phyloP scores from a whole-genome alignment of 2,797 vertebrate genomes.

The Tragopan temminckii region DNA sequence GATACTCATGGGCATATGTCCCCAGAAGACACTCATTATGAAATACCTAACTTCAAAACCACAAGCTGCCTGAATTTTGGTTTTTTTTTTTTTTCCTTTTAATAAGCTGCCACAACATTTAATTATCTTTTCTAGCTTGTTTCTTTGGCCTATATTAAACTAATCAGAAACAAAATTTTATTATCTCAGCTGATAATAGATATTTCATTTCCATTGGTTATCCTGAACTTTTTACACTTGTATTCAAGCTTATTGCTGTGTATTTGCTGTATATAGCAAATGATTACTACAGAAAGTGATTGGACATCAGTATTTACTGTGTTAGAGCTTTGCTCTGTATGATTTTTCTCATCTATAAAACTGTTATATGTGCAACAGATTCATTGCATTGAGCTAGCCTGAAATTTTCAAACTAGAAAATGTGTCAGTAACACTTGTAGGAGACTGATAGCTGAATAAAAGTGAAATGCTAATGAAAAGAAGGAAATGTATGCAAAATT shows the following conservation, averaged over 20 bases:
- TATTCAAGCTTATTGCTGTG: not conserved
- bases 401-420: not conserved
- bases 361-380: not conserved
- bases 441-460: not conserved
- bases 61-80: constrained; percentile 26
- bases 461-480: not conserved
- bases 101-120: constrained; percentile 35
- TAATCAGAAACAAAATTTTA: constrained; percentile 21
- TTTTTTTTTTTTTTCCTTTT: not conserved
- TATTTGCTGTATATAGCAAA: not conserved
- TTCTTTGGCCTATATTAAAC: constrained; percentile 51
- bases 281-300: not conserved
- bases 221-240: constrained; percentile 5
- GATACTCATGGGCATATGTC: constrained; percentile 60
- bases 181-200: not conserved
- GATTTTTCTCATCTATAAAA: not conserved
- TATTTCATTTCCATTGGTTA: not conserved
- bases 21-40: constrained; percentile 49
- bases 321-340: not conserved
- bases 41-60: constrained; percentile 68
- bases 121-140: constrained; percentile 45
- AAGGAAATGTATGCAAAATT: not conserved
- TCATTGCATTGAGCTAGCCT: not conserved
- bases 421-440: not conserved
- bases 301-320: not conserved